Evolutionary conservation across 1,140 invertebrate species (phyloP), one percentile per base, ranked within the genome.

Genomic region (Trichoplusia ni): DNA sequence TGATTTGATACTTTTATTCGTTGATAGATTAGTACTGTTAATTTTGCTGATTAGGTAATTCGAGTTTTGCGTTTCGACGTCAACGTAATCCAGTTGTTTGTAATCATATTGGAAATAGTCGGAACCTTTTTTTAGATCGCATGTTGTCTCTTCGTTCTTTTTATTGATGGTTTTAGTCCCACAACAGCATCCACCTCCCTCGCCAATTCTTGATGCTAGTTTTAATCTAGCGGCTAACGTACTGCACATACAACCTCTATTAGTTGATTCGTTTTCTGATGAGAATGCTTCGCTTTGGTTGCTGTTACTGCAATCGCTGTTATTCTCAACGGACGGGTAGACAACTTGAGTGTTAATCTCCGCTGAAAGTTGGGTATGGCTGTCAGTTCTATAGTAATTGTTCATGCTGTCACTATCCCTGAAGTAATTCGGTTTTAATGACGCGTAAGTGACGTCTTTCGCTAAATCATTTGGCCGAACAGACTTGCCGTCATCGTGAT

Each of bases 391-490:
- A 29, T 76, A 79, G 23, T 71, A 73, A 54, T 76, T 83, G 4
- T 71, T 76, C 63, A 80, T 73, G 25, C 77, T 82, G 16, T 78
- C 71, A 0, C 70, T 64, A 21, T 78, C 62, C 58, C 69, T 79
- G 8, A 78, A 73, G 25, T 64, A 72, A 29, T 68, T 67, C 4
- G 72, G 63, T 37, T 77, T 73, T 29, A 77, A 67, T 1, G 77
- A 69, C 14, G 54, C 60, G n/a, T 64, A 74, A 29, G 66, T 75
- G 0, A 77, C 27, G 37, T 82, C 71, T 19, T 78, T 75, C 3
- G 63, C 29, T 27, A 77, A 16, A 61, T 79, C 66, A 31, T 74
- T 77, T 42, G 2, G 5, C 5, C 14, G 4, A 7, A 19, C 14
- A 33, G 19, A 38, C 49, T 37, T 35, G 27, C 9, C n/a, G 2